Conservation (phyloP, 2,797 vertebrate species). For the Enteromius afrohamiltoni region DNA sequence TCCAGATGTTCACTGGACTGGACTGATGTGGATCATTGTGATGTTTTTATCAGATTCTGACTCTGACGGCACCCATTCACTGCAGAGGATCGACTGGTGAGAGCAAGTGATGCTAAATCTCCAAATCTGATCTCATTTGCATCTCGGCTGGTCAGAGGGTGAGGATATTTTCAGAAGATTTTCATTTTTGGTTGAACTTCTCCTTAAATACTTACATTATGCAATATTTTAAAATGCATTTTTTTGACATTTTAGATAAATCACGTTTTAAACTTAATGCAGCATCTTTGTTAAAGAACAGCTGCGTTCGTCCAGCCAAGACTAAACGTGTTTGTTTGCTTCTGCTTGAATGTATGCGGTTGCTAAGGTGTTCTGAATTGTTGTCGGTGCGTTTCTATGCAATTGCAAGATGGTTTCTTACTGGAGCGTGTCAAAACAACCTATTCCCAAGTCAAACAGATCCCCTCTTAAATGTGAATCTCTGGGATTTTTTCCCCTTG, state of each 20-base stretch:
- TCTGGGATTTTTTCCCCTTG: not conserved
- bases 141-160: not conserved
- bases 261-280: not conserved
- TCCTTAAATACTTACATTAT: not conserved
- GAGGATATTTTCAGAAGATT: not conserved
- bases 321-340: not conserved
- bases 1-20: not conserved
- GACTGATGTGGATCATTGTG: not conserved
- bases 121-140: not conserved
- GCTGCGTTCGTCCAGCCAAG: not conserved
- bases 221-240: not conserved
- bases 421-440: not conserved
- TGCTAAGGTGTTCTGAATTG: not conserved
- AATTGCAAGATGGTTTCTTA: not conserved
- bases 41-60: not conserved
- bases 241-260: not conserved
- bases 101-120: not conserved
- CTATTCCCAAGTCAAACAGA: not conserved
- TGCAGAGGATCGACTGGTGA: not conserved
- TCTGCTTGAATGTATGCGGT: not conserved
- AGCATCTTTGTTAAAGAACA: not conserved
- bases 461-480: not conserved
- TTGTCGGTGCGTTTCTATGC: not conserved
- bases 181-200: not conserved
- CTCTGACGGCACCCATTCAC: not conserved